Percentiles rank a stretch among this genome's conserved stretches.
Evolutionary conservation across 2,888 invertebrate genomes (phyloP).

Genomic region (Hemithea aestivaria): DNA sequence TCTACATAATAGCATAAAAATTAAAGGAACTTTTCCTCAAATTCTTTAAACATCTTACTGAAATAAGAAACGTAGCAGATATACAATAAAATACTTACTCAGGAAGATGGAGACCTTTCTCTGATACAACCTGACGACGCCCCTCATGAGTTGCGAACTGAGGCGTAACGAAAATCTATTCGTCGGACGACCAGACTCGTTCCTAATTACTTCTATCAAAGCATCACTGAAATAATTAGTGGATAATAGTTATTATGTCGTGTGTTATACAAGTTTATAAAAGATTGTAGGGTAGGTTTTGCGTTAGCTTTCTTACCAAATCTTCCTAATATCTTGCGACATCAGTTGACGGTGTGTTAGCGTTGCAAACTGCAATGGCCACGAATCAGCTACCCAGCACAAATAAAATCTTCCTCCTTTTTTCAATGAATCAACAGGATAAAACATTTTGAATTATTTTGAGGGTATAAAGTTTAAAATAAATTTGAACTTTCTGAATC

Average conservation of each 20-base stretch:
- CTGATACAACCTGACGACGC: conserved; percentile 60
- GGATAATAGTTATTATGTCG: background rate
- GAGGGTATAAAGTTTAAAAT: background rate
- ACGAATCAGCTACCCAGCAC: conserved; percentile 71
- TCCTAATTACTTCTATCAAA: conserved; percentile 54
- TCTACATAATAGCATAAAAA: no score
- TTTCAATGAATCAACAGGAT: conserved; percentile 56
- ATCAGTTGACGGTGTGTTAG: conserved; percentile 59
- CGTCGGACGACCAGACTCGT: conserved; percentile 59
- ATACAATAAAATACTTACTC: conserved; percentile 49
- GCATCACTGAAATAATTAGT: conserved; percentile 46
- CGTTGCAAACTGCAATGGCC: conserved; percentile 62
- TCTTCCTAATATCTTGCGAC: conserved; percentile 60
- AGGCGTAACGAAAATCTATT: conserved; percentile 64
- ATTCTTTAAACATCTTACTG: no score
- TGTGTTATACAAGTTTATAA: no score
- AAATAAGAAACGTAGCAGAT: no score
- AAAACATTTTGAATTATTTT: conserved; percentile 72
- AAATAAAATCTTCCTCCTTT: conserved; percentile 66
- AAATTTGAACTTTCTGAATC: background rate
- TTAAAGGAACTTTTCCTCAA: no score
- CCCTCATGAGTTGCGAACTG: conserved; percentile 64
- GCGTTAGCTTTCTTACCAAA: conserved; percentile 45
- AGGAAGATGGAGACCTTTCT: conserved; percentile 53
- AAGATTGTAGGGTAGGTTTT: no score